Evolutionary conservation across 1,140 invertebrate genomes (phyloP).

Genomic region (Aphelenchoides avenae): DNA sequence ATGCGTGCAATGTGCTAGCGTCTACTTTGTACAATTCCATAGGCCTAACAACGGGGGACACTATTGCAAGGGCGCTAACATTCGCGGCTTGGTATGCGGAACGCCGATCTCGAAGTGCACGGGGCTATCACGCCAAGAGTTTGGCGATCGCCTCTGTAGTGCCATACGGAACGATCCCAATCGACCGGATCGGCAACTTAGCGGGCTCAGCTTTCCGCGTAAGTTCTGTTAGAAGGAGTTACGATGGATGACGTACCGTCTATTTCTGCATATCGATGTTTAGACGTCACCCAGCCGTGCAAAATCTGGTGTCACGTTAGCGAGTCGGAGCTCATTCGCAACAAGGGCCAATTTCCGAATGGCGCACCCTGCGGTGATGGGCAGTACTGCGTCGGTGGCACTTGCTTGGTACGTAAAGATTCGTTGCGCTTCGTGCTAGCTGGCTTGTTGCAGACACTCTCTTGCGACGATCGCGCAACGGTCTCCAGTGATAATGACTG

Average conservation of each 20-base stretch:
- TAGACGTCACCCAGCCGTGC: slow-evolving; percentile 56
- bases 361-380: slow-evolving; percentile 53
- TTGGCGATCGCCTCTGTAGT: slow-evolving; percentile 51
- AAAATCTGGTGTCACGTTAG: slow-evolving; percentile 59
- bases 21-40: not conserved
- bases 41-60: slow-evolving; percentile 57
- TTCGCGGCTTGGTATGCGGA: slow-evolving; percentile 53
- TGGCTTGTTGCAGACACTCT: slow-evolving; percentile 21
- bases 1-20: not conserved
- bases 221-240: slow-evolving; percentile 8
- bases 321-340: slow-evolving; percentile 56
- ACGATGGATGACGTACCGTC: too few relatives aligned
- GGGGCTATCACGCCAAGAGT: slow-evolving; percentile 52
- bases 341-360: slow-evolving; percentile 59
- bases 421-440: slow-evolving; percentile 1
- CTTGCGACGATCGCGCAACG: slow-evolving; percentile 44
- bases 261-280: slow-evolving; percentile 17
- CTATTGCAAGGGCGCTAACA: slow-evolving; percentile 41
- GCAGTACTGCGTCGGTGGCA: slow-evolving; percentile 53
- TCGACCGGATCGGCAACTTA: slow-evolving; percentile 52
- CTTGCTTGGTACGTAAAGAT: slow-evolving; percentile 38
- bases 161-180: slow-evolving; percentile 48
- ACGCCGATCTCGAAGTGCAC: slow-evolving; percentile 35
- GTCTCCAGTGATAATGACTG: slow-evolving; percentile 40
- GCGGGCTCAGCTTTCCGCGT: slow-evolving; percentile 53